Base-by-base conservation (phyloP, 2,888 invertebrate species). In the Barypeithes pellucidus region DNA sequence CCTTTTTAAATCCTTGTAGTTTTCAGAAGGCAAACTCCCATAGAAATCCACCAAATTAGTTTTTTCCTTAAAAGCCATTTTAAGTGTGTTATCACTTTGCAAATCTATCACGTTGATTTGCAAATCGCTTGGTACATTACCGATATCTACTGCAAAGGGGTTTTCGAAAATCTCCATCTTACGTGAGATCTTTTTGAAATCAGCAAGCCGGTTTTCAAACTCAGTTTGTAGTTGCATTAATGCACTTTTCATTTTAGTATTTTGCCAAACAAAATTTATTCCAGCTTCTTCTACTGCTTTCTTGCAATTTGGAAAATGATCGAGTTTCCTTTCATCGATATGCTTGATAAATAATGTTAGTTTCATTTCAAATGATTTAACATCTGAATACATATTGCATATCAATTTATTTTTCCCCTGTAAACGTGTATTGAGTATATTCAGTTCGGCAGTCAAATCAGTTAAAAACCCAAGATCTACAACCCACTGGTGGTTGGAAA, bases 281-380 rank as follows among this genome's bases (percentile, higher is more conserved):
- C 50, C 50, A 52, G 18, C 24, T 52, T 52, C 50, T n/a, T 52
- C 24, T 5, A 52, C 50, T n/a, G 24, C 50, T 12, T 52, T 24
- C n/a, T 52, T 52, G 18, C 50, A 52, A 52, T 24, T 52, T n/a
- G 24, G 14, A 18, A 24, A 52, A 52, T 52, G 50, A 8, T 24
- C 50, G n/a, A 52, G 22, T 11, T 52, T 52, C 24, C n/a, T 52
- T 67, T 75, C 69, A 45, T 72, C 65, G 62, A 66, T 67, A 71
- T 66, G 67, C 43, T 69, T 75, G 68, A 76, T 75, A 67, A 75
- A 75, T 70, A 73, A 67, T 43, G 66, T 67, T 65, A 71, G 73
- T 73, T 71, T 76, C 75, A 75, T 72, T 72, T 77, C 62, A 75
- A 77, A 77, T 73, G 67, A 63, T 63, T 73, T 67, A 74, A 75